Percentiles rank a stretch among this genome's conserved stretches.
These are phyloP conservation scores for Theretra japonica DNA, from an alignment of 2,888 invertebrate genomes.

Conservation along the genomic window DNA sequence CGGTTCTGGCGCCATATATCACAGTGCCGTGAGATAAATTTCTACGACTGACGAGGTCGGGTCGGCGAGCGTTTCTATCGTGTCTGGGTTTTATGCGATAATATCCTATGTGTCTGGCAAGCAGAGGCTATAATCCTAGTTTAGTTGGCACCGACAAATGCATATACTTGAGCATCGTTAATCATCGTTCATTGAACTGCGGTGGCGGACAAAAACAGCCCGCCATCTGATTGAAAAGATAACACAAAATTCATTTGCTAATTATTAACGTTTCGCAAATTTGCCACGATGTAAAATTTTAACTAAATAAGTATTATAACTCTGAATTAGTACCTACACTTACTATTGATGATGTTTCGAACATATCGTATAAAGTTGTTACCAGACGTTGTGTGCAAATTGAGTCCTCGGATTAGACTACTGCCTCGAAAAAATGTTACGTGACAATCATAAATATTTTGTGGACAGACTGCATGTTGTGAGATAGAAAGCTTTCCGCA, in stretches of 20 bases:
- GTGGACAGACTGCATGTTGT: too few species aligned
- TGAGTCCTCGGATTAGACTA: too few species aligned
- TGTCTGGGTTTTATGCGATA: conserved; percentile 22
- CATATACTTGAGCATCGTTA: conserved; percentile 34
- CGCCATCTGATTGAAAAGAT: conserved; percentile 28
- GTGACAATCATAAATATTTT: too few species aligned
- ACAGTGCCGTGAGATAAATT: conserved; percentile 21
- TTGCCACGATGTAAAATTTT: too few species aligned
- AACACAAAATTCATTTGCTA: neutral
- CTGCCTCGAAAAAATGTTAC: too few species aligned
- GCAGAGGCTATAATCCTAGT: conserved; percentile 26
- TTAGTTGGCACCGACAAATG: conserved; percentile 15
- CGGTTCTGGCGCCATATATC: conserved; percentile 21
- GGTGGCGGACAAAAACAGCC: conserved; percentile 5
- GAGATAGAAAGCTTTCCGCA: too few species aligned
- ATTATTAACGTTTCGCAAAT: neutral
- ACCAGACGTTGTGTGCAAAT: too few species aligned
- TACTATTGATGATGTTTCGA: too few species aligned
- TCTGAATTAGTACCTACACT: too few species aligned
- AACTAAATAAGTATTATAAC: too few species aligned
- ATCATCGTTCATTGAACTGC: conserved; percentile 21
- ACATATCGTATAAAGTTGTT: too few species aligned
- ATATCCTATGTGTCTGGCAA: conserved; percentile 21
- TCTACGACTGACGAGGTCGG: conserved; percentile 20
- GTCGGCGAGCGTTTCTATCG: conserved; percentile 12